Evolutionary conservation across 92 coral and sea anemone genomes (phyloP), one percentile per base, ranked within the genome.

Genomic region (Phymanthus crucifer): DNA sequence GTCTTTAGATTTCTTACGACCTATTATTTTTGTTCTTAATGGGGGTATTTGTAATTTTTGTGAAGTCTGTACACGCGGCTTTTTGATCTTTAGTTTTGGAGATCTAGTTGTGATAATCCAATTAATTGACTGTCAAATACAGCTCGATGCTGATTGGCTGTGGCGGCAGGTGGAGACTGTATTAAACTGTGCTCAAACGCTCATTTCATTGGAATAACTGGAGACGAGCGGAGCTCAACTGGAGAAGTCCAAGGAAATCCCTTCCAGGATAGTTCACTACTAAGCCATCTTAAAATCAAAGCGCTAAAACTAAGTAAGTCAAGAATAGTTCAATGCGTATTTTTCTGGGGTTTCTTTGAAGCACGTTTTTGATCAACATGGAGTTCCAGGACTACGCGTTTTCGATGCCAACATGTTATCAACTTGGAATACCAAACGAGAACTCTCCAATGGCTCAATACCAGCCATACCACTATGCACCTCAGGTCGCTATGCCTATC

Each of bases 341-440:
- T 40, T 36, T 7, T 21, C 68, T 61, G 26, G 40, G 16, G 68
- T 32, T 50, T 38, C 71, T 66, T 74, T 71, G 79, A 74, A 57
- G 75, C 19, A 45, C 21, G 27, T 5, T 54, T 54, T 10, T 54
- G 64, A n/a, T 54, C 47, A 40, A 61, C 52, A 75, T 75, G 87
- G 87, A 83, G 32, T 83, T 83, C 37, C 87, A 75, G 86, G 89
- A 89, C 74, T 82, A 96, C 81, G 93, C 98, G 68, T 96, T 96
- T 87, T 93, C 98, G 21, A 96, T 96, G 99, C 99, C 99, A 11
- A 96, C 99, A 24, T 96, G 99, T 58, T 96, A 96, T 82, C 99
- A 96, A 78, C 85, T 96, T 40, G 99, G 99, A 77, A 96, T 96
- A 47, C 99, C 99, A 27, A 96, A 89, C 77, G 99, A 96, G 72